phyloP scores from a whole-genome alignment of 2,888 invertebrate species.

The Cotesia congregata region DNA sequence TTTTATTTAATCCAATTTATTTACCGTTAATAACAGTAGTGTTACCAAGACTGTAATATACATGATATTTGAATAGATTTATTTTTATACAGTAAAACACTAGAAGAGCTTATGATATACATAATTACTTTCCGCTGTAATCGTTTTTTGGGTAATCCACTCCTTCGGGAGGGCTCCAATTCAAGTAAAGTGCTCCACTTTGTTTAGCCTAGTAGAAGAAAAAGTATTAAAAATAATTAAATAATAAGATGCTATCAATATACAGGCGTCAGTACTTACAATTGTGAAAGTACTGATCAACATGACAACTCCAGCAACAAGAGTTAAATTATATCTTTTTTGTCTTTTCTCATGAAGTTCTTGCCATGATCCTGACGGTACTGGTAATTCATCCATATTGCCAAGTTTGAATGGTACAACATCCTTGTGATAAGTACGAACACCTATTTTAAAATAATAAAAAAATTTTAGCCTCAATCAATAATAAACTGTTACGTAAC shows the following conservation, averaged over 20 bases:
- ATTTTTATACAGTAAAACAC: neutral
- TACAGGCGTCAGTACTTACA: constrained; percentile 64
- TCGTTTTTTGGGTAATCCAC: neutral
- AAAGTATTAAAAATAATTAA: neutral
- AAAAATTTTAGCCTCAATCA: neutral
- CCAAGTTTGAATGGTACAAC: constrained; percentile 61
- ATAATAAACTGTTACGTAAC: neutral
- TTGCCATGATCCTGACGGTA: constrained; percentile 85
- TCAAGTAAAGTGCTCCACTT: constrained; percentile 39
- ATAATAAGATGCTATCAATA: neutral
- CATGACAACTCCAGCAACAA: constrained; percentile 74
- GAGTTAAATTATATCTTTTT: constrained; percentile 77
- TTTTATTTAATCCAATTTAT: neutral
- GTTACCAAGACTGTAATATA: neutral
- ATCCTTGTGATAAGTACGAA: constrained; percentile 48
- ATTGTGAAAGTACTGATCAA: constrained; percentile 68
- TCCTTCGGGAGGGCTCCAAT: constrained; percentile 34
- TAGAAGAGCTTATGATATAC: neutral
- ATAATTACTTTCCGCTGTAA: neutral
- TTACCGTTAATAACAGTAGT: neutral
- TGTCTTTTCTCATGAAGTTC: constrained; percentile 77
- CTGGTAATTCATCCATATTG: constrained; percentile 83
- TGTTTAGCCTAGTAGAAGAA: constrained; percentile 25
- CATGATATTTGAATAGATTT: neutral
- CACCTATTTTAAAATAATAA: constrained; percentile 43